Base-by-base conservation (phyloP, 37 sponge, comb jelly and placozoan species). In the Crambe crambe region DNA sequence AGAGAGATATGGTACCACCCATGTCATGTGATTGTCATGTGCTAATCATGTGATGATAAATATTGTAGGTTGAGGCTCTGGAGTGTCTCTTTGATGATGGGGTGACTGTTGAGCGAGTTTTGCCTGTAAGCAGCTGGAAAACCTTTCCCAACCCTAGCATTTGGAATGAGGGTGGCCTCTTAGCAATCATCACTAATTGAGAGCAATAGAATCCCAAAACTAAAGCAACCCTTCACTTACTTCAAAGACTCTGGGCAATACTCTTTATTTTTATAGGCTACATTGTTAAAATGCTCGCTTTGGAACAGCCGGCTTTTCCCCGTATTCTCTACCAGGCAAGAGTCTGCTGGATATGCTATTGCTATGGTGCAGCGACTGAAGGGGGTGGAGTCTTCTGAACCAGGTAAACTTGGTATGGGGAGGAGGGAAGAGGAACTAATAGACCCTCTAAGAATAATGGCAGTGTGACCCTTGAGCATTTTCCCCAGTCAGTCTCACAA, bases 261-360 rank as follows among this genome's bases (percentile, higher is more conserved):
- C n/a, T 38, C 23, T 22, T n/a, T 43, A n/a, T 27, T 74, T 26
- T 26, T 68, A 15, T 54, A 41, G 15, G 17, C 34, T 0, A 40
- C 83, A 47, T 26, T 23, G 12, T 30, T 12, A 0, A 41, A 64
- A 25, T 84, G 76, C 34, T 78, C 63, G 35, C 41, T 92, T 73
- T 92, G 93, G 93, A 80, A 68, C 68, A 81, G 82, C 3, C 41
- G 57, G 31, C 56, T 92, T 37, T 92, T 92, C 41, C 89, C 93
- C 34, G 60, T 78, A n/a, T 92, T 68, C 65, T 23, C 67, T 4
- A 81, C 78, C 8, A 73, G 79, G 38, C 32, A 43, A 40, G 72
- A 61, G 8, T 88, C 93, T 15, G 66, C 77, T 25, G 4, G 38
- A 12, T 66, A 23, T 76, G 89, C 89, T 41, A 31, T 92, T 21